Percentiles rank a stretch among this genome's conserved stretches.
These are phyloP conservation scores for Pomatorhinus ruficollis DNA, from an alignment of 2,113 vertebrate genomes.

Conservation along the genomic window DNA sequence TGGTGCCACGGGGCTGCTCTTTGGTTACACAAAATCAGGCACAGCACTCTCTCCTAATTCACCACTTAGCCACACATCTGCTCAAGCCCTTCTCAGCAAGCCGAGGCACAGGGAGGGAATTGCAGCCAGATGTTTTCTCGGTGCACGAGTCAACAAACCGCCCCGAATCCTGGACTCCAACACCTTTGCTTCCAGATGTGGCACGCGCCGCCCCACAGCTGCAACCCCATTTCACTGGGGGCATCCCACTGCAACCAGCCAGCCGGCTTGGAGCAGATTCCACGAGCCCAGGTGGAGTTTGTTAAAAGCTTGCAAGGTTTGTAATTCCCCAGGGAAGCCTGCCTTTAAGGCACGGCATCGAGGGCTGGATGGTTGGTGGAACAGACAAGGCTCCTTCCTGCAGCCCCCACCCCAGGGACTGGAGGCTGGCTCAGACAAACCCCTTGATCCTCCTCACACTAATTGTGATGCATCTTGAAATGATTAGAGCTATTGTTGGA, in stretches of 20 bases:
- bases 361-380: conserved; percentile 79
- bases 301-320: conserved; percentile 81
- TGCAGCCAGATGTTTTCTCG: background rate
- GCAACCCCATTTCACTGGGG: background rate
- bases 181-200: no score
- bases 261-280: background rate
- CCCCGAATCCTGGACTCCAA: background rate
- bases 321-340: conserved; percentile 66
- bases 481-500: conserved; percentile 79
- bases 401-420: conserved; percentile 71
- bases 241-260: background rate
- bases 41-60: background rate
- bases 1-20: background rate
- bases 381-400: conserved; percentile 63
- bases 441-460: conserved; percentile 83
- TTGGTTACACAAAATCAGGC: background rate
- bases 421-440: conserved; percentile 76
- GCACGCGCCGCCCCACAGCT: rapidly evolving
- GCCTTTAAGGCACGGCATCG: background rate
- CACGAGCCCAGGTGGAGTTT: conserved; percentile 66
- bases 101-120: background rate
- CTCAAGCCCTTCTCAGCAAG: background rate
- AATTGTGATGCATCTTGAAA: conserved; percentile 80
- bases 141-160: background rate
- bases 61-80: background rate